Conservation (phyloP, 1,140 invertebrate species). For the Fragariocoptes setiger region DNA sequence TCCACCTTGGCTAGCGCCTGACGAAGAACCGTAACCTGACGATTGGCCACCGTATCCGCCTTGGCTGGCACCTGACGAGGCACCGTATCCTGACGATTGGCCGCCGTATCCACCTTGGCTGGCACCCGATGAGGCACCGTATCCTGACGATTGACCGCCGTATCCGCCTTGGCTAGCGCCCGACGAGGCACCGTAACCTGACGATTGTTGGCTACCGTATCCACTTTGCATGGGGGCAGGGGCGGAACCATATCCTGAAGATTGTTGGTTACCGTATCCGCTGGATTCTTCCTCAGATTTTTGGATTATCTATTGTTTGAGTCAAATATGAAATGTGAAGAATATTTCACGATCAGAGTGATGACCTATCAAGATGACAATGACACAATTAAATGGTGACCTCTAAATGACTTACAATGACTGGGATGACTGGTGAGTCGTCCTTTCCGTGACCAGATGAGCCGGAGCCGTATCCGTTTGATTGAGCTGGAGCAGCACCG, state of each 20-base stretch:
- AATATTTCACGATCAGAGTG: no score
- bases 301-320: no score
- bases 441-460: background rate
- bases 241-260: background rate
- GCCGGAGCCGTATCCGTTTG: background rate
- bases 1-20: background rate
- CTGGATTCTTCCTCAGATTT: background rate
- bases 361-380: no score
- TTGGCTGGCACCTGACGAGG: background rate
- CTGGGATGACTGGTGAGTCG: background rate
- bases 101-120: background rate
- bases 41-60: background rate
- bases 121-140: background rate
- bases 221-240: no score
- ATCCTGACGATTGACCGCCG: background rate
- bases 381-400: no score
- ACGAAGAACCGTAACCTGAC: background rate
- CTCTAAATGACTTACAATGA: no score
- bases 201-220: background rate
- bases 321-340: no score
- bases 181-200: background rate
- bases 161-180: background rate
- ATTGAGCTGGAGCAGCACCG: background rate
- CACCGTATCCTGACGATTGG: background rate
- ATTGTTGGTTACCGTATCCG: background rate